Evolutionary conservation across 2,797 vertebrate species (phyloP), one percentile per base, ranked within the genome.

Genomic region (Holocentrus rufus): DNA sequence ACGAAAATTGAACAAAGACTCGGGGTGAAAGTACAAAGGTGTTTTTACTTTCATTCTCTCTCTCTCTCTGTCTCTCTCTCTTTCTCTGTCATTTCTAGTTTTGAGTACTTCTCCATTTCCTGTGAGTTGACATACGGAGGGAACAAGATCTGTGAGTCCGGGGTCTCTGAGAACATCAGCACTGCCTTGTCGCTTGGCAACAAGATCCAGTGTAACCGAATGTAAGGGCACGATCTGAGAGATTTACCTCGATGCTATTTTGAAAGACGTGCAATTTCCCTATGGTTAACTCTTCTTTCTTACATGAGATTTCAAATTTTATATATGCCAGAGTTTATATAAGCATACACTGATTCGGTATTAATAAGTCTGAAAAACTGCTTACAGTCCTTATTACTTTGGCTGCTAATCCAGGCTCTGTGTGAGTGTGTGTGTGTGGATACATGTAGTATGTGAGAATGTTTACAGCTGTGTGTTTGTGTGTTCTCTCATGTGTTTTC

Each of bases 81-180:
- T 69, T 30, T 69, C 27, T 81, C 10, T 66, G 7, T 82, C 11
- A 5, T 66, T 60, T 80, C 17, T 65, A 95, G 93, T 31, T 92
- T 90, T 14, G 93, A 94, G 46, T 84, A 71, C 60, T 93, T 93
- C 69, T 92, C 91, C 44, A 42, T 95, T 44, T 88, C 90, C 60
- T 94, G 92, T 63, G 85, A 89, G 4, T 14, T 94, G 86, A 87
- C 81, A 0, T 88, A 90, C 0, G 78, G 84, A 10, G 81, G 74
- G 56, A 82, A n/a, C 27, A 90, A 88, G 72, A 72, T 94, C 74
- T 87, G 84, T 23, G 86, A 93, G 6, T 69, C 60, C 0, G 85
- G 79, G 0, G 1, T 91, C 50, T 94, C 91, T 2, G 91, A 94
- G 49, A 92, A 94, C 14, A 94, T 94, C 85, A 93, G 91, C 90